Evolutionary conservation across 1,140 invertebrate genomes (phyloP).

Genomic region (Cotesia typhae): DNA sequence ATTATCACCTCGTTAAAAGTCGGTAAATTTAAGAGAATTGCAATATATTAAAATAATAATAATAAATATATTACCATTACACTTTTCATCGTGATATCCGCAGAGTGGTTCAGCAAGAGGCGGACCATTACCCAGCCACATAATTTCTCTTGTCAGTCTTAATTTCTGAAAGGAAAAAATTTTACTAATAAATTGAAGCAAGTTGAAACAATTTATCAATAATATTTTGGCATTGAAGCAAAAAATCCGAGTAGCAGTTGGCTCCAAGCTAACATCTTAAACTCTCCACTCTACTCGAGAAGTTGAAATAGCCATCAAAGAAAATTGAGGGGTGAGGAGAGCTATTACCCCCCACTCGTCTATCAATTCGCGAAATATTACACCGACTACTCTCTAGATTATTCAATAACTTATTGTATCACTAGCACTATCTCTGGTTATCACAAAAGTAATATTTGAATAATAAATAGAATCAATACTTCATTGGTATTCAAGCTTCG

Average conservation of each 20-base stretch:
- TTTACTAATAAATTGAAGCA: neutral
- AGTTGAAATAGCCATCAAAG: conserved; percentile 18
- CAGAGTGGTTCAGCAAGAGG: conserved; percentile 93
- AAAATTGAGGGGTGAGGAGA: neutral
- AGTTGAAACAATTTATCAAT: neutral
- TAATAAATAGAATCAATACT: conserved; percentile 5
- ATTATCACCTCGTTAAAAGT: conserved; percentile 24
- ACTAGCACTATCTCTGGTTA: neutral
- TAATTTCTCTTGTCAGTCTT: conserved; percentile 73
- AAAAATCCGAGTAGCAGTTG: no score
- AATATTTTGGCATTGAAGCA: neutral
- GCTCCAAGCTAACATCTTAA: neutral
- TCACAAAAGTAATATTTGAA: neutral
- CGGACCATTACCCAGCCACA: conserved; percentile 79
- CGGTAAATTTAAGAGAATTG: neutral
- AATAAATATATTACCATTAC: conserved; percentile 74
- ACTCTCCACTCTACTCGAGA: neutral
- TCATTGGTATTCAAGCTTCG: neutral
- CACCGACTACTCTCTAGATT: neutral
- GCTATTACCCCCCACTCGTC: neutral
- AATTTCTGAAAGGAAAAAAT: conserved; percentile 71
- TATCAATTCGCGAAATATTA: conserved; percentile 15
- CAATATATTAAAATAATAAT: no score
- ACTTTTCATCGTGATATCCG: conserved; percentile 91
- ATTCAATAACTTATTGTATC: neutral